Evolutionary conservation across 2,888 invertebrate genomes (phyloP).

Genomic region (Sphecodes monilicornis): DNA sequence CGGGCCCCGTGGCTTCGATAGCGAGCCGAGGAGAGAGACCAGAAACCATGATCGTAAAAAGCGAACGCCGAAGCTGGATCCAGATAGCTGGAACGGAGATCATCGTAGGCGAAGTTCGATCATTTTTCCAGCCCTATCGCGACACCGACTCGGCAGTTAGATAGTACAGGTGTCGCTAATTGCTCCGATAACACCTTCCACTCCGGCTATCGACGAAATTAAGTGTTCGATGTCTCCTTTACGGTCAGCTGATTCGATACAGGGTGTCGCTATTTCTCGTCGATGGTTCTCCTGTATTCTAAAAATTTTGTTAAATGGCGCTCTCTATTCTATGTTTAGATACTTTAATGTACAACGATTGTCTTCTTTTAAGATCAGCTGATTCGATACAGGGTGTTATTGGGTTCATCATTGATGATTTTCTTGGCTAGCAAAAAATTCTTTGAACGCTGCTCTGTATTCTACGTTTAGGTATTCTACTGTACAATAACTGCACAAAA

Average conservation of each 20-base stretch:
- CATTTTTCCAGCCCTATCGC: conserved; percentile 44
- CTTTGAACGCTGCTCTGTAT: too few relatives aligned
- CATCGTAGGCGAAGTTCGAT: conserved; percentile 66
- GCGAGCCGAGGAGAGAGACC: conserved; percentile 9
- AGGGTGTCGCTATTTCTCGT: neutral
- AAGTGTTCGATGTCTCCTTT: conserved; percentile 41
- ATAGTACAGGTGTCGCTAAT: conserved; percentile 70
- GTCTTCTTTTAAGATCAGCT: too few relatives aligned
- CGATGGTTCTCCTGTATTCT: neutral
- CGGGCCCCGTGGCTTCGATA: conserved; percentile 34
- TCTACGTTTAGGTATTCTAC: too few relatives aligned
- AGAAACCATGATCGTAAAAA: conserved; percentile 13
- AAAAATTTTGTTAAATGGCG: neutral
- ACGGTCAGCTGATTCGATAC: conserved; percentile 22
- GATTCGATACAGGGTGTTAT: too few relatives aligned
- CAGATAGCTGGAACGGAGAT: conserved; percentile 28
- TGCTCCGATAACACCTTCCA: conserved; percentile 67
- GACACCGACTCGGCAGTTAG: conserved; percentile 27
- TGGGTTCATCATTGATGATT: too few relatives aligned
- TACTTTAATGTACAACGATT: neutral
- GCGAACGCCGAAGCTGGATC: conserved; percentile 5
- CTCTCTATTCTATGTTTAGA: neutral
- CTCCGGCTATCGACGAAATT: conserved; percentile 48
- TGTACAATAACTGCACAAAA: too few relatives aligned
- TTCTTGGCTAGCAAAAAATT: too few relatives aligned